phyloP scores from a whole-genome alignment of 92 coral and sea anemone species.

The Zoanthus solanderi region DNA sequence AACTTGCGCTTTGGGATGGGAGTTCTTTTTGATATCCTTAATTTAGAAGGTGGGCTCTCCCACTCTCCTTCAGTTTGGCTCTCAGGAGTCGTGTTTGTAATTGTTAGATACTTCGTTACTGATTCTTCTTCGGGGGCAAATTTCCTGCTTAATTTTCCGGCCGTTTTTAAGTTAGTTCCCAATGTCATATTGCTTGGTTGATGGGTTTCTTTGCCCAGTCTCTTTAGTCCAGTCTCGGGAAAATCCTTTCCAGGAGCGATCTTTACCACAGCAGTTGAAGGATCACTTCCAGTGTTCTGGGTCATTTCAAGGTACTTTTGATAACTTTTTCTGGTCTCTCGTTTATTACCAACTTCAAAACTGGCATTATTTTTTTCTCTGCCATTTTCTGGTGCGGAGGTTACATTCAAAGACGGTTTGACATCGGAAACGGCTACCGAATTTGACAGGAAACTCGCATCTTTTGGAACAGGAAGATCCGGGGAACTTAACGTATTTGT shows the following conservation, averaged over 20 bases:
- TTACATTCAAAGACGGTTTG: background rate
- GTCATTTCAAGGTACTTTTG: constrained; percentile 75
- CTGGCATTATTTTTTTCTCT: background rate
- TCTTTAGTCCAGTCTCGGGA: background rate
- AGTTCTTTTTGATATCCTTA: constrained; percentile 82
- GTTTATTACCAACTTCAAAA: constrained; percentile 55
- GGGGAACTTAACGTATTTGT: constrained; percentile 15
- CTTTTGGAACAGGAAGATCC: constrained; percentile 1
- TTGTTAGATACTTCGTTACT: background rate
- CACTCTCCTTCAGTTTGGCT: constrained; percentile 1
- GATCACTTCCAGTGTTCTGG: constrained; percentile 21
- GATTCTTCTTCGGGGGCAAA: background rate
- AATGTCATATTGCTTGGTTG: background rate
- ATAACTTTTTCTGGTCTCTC: constrained; percentile 83
- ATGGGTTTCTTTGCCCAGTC: background rate
- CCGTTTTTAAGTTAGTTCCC: background rate
- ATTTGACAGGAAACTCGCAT: background rate
- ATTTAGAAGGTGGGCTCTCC: constrained; percentile 55
- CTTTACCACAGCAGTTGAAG: constrained; percentile 1
- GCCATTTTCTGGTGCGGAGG: background rate
- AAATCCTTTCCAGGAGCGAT: background rate
- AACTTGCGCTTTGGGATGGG: constrained; percentile 87
- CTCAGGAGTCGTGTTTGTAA: background rate
- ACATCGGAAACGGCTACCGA: background rate
- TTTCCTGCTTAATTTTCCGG: background rate